Conservation (phyloP, 2,888 invertebrate genomes). For the Thumatha senex region DNA sequence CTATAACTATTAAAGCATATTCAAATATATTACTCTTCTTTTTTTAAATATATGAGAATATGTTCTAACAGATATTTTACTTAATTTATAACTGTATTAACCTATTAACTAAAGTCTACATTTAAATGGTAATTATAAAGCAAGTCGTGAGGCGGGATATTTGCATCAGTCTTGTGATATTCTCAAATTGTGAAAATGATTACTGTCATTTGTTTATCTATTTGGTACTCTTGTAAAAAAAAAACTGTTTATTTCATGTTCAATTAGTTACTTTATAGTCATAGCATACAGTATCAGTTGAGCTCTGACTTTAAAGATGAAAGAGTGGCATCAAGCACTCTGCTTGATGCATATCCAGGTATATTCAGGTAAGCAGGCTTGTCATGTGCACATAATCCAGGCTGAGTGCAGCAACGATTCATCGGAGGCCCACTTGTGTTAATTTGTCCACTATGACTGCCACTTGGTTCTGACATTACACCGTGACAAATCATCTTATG, state of each 20-base stretch:
- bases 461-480: constrained; percentile 56
- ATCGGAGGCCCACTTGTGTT: constrained; percentile 39
- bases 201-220: constrained; percentile 76
- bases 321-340: constrained; percentile 76
- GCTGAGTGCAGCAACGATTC: constrained; percentile 75
- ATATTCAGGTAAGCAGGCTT: constrained; percentile 80
- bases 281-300: constrained; percentile 61
- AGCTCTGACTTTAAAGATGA: constrained; percentile 77
- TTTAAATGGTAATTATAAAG: constrained; percentile 83
- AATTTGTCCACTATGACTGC: constrained; percentile 50
- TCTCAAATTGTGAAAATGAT: constrained; percentile 78
- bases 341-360: constrained; percentile 75
- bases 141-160: constrained; percentile 84
- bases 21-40: constrained; percentile 38
- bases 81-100: constrained; percentile 62
- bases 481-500: constrained; percentile 78
- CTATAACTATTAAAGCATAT: constrained; percentile 61
- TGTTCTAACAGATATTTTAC: constrained; percentile 60
- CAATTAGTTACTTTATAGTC: constrained; percentile 41
- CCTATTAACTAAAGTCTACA: constrained; percentile 73
- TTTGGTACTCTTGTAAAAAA: constrained; percentile 79
- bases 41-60: constrained; percentile 42
- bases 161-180: constrained; percentile 84
- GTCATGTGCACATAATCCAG: constrained; percentile 79
- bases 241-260: constrained; percentile 53